phyloP scores from a whole-genome alignment of 2,797 vertebrate species.

The Naso thynnoides region DNA sequence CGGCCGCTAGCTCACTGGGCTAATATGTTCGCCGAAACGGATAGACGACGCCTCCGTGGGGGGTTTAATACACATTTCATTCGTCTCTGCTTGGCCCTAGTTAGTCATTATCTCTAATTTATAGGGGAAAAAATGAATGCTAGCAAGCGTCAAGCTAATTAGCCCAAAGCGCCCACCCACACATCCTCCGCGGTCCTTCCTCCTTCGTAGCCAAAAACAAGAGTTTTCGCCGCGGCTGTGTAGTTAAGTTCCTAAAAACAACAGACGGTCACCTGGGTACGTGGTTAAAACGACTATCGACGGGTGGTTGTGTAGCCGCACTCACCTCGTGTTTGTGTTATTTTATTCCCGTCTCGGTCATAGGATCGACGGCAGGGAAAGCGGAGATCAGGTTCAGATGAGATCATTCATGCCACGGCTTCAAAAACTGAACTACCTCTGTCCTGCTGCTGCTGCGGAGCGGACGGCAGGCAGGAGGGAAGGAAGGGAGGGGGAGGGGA shows the following conservation, averaged over 20 bases:
- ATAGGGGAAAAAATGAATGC: background rate
- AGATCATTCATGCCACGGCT: constrained; percentile 88
- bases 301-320: constrained; percentile 1
- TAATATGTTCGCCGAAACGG: constrained; percentile 20
- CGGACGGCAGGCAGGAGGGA: constrained; percentile 54
- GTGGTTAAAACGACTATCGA: constrained; percentile 12
- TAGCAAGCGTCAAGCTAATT: constrained; percentile 58
- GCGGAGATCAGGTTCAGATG: constrained; percentile 83
- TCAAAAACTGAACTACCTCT: constrained; percentile 78
- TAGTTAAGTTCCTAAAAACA: constrained; percentile 51
- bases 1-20: constrained; percentile 38
- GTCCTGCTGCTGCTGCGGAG: constrained; percentile 72
- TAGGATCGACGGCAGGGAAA: constrained; percentile 81
- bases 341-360: constrained; percentile 82
- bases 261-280: constrained; percentile 15
- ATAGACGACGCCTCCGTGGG: background rate
- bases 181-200: constrained; percentile 71
- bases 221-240: constrained; percentile 65
- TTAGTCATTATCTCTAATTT: background rate
- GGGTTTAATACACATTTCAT: background rate
- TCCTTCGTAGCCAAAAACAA: constrained; percentile 73
- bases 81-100: background rate
- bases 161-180: constrained; percentile 69
- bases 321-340: constrained; percentile 81
- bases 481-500: constrained; percentile 74